Evolutionary conservation across 2,797 vertebrate species (phyloP).

Genomic region (Falco concolor): DNA sequence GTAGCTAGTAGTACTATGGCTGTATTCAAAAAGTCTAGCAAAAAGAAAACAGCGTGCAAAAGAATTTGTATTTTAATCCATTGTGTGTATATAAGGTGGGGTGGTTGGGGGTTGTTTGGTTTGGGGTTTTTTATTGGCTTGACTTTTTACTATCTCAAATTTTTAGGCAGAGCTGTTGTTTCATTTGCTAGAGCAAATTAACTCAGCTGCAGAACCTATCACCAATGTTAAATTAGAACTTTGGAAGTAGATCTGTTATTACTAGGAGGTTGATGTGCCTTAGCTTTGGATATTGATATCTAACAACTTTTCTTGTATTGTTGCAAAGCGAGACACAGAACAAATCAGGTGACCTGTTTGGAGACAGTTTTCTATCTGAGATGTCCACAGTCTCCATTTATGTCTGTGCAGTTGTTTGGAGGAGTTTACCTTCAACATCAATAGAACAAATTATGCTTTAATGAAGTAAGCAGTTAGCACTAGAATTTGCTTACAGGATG

Average conservation of each 20-base stretch:
- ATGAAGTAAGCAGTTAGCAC: not conserved
- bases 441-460: not conserved
- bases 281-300: not conserved
- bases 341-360: not conserved
- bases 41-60: not conserved
- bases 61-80: not conserved
- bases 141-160: not conserved
- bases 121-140: not conserved
- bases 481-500: not conserved
- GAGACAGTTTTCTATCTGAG: not conserved
- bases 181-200: not conserved
- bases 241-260: not conserved
- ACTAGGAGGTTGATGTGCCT: not conserved
- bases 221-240: not conserved
- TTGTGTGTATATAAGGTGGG: not conserved
- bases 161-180: not conserved
- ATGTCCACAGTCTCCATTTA: not conserved
- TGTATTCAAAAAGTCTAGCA: not conserved
- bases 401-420: not conserved
- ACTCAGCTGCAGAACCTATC: not conserved
- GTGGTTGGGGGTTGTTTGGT: not conserved
- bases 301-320: not conserved
- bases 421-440: not conserved
- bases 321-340: not conserved
- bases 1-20: not conserved